phyloP scores from a whole-genome alignment of 2,113 vertebrate species.

The Rhinoptilus africanus region DNA sequence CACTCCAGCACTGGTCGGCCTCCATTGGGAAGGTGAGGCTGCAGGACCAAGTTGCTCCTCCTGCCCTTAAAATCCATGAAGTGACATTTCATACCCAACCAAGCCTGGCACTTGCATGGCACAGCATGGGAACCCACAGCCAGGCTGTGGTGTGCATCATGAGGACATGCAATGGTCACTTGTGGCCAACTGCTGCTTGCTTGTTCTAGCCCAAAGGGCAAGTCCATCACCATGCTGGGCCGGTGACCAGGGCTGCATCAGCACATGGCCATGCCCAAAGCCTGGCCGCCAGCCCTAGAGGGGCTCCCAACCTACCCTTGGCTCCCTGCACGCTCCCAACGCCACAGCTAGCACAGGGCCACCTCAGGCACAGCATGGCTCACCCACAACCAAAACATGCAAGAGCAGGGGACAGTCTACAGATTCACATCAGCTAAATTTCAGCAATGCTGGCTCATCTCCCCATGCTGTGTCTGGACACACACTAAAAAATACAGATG shows the following conservation, averaged over 20 bases:
- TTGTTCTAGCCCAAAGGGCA: neutral
- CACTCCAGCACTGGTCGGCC: fast-evolving
- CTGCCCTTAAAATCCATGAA: neutral
- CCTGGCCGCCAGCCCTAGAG: neutral
- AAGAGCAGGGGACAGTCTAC: neutral
- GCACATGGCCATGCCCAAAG: neutral
- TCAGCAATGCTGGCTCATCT: neutral
- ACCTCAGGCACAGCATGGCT: neutral
- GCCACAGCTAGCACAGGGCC: neutral
- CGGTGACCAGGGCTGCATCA: neutral
- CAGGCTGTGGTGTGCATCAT: fast-evolving
- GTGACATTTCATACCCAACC: neutral
- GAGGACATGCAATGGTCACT: neutral
- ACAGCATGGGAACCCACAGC: neutral
- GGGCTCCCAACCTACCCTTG: neutral
- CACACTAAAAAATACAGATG: neutral
- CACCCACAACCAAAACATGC: neutral
- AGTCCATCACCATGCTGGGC: neutral
- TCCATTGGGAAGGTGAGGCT: fast-evolving
- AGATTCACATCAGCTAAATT: neutral
- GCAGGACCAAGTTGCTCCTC: neutral
- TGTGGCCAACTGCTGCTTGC: neutral
- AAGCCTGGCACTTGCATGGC: fast-evolving
- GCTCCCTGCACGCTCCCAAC: neutral
- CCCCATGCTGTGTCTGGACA: neutral